Base-by-base conservation (phyloP, 2,888 invertebrate genomes). In the Malacosoma neustria region DNA sequence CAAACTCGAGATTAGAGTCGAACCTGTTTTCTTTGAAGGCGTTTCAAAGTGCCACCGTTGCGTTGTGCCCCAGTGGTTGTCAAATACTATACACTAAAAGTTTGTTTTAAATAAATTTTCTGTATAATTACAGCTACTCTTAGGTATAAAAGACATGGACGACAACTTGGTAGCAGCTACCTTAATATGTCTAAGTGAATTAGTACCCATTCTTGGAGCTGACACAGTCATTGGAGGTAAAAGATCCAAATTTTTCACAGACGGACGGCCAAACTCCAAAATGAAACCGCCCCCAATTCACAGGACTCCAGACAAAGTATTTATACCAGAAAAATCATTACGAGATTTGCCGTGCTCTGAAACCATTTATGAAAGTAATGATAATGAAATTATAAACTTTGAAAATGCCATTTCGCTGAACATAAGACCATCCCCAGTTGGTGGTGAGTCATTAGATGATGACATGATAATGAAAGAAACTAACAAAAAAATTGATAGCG, bases 121-220 rank as follows among this genome's bases (percentile, higher is more conserved):
- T n/a, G n/a, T n/a, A n/a, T n/a, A n/a, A n/a, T 87, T 87, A 37
- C 74, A 93, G 90, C 75, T 97, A 36, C 84, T 96, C 30, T 88
- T 95, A 29, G 97, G 96, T 3, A 92, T 97, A 49, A 93, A 94
- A 68, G 97, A 97, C 61, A 91, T 90, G 1, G 93, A 95, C 71
- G 95, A 97, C 66, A 87, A 88, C 37, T 77, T 97, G 42, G 97
- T 97, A 1, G 89, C 93, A 14, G 90, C 91, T 40, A 96, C 96
- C 7, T 79, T 97, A 34, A 88, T 90, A 39, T 93, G 93, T 36
- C 73, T 97, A 40, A 95, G 96, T 39, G 93, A 94, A 57, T 75
- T 97, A 39, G 93, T 97, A 13, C 93, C 95, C 1, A 88, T 96
- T 45, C 81, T 96, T 36, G 97, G 97, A 9, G 92, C 95, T 9